Evolutionary conservation across 2,797 vertebrate genomes (phyloP), one percentile per base, ranked within the genome.

Genomic region (Ceryle rudis): DNA sequence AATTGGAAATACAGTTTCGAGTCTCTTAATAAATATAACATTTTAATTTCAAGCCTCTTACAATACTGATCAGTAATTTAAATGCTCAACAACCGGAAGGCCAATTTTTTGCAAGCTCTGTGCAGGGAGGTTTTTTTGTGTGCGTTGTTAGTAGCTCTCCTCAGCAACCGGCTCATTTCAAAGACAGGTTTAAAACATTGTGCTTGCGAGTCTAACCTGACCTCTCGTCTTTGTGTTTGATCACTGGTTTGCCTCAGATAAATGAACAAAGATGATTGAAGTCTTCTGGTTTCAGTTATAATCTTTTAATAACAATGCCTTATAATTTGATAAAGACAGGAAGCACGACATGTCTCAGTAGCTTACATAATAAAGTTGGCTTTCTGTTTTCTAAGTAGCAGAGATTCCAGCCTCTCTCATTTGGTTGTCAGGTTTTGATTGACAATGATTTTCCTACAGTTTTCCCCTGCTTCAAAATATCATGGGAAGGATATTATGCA

Each of bases 401-500:
- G 47, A 58, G 69, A 78, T 74, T 91, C 65, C 72, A 88, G 55
- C 37, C 67, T 71, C 44, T 93, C 71, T 92, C 60, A 31, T 57
- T 75, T 41, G 20, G 23, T 49, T 92, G 81, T 55, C 44, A 86
- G 87, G 23, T 94, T 97, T 94, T 92, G 95, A 97, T 83, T 96
- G 92, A 74, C 82, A 97, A 29, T 81, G 83, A 88, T 95, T 96
- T 97, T 94, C 41, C 81, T 93, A 46, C 86, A 82, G 55, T 86
- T 95, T 82, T 74, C 82, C 82, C 90, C 49, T 91, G 86, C 82
- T 93, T 97, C 93, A 55, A 94, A 97, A 96, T 96, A 94, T 60
- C 92, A 88, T 92, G 90, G 87, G 65, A 86, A 97, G 95, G 89
- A 74, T 96, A 97, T 98, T 98, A 97, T 95, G 94, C 95, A 98